phyloP scores from a whole-genome alignment of 2,797 vertebrate species.

The Onychomys torridus region DNA sequence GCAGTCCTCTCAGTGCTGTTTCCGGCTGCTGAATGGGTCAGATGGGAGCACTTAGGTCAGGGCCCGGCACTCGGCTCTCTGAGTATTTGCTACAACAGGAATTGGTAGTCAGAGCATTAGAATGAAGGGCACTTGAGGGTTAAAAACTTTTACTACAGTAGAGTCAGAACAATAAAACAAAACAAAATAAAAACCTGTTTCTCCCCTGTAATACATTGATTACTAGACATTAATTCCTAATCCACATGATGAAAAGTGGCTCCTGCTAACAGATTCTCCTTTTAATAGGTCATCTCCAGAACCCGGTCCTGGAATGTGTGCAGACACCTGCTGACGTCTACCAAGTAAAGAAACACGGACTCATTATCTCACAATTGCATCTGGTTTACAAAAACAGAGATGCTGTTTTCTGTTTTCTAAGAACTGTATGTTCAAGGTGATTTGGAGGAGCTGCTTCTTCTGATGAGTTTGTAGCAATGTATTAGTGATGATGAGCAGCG shows the following conservation, averaged over 20 bases:
- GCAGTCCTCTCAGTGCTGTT: background rate
- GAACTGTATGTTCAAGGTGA: background rate
- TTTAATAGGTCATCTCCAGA: background rate
- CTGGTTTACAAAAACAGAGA: conserved; percentile 1
- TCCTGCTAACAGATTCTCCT: background rate
- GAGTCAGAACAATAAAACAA: background rate
- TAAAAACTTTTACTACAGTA: conserved; percentile 29
- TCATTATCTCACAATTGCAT: background rate
- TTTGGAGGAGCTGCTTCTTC: background rate
- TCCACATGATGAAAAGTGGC: background rate
- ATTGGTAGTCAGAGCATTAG: background rate
- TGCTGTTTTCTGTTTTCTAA: conserved; percentile 20
- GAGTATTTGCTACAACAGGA: background rate
- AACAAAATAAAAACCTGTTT: background rate
- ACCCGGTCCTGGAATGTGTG: background rate
- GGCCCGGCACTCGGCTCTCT: background rate
- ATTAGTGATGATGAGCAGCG: background rate
- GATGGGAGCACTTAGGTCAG: background rate
- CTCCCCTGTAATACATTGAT: background rate
- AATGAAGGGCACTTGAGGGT: background rate
- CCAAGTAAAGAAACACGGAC: background rate
- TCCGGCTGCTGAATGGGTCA: background rate
- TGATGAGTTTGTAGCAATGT: background rate
- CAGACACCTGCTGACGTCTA: background rate
- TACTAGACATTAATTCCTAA: conserved; percentile 41